These are phyloP conservation scores for Camelus dromedarius DNA, from an alignment of 2,113 vertebrate species.

Conservation along the genomic window DNA sequence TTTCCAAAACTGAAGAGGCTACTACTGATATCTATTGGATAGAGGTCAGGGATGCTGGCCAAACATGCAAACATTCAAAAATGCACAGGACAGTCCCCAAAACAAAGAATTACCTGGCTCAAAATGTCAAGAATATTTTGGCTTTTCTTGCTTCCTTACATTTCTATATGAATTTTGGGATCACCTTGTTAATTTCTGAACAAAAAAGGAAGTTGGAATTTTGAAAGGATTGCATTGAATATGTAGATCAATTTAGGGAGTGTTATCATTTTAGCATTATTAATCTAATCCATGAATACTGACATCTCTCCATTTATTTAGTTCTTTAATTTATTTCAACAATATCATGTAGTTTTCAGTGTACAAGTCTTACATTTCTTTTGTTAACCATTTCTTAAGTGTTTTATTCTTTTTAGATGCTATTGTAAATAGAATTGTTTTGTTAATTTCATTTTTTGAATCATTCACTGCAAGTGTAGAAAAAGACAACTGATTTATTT, in stretches of 20 bases:
- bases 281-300: background rate
- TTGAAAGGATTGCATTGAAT: conserved; percentile 43
- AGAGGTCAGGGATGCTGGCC: background rate
- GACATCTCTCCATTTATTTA: conserved; percentile 22
- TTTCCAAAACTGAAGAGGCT: background rate
- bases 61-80: background rate
- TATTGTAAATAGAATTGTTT: conserved; percentile 5
- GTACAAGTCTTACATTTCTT: conserved; percentile 12
- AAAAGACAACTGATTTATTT: background rate
- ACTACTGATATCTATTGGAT: background rate
- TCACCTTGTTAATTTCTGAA: background rate
- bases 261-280: conserved; percentile 13
- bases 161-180: background rate
- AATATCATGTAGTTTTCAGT: background rate
- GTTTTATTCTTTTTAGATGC: conserved; percentile 33
- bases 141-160: background rate
- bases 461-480: background rate
- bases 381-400: conserved; percentile 3
- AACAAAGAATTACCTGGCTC: background rate
- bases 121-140: background rate
- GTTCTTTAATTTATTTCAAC: conserved; percentile 33
- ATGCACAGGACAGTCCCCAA: background rate
- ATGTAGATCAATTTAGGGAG: background rate
- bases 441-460: conserved; percentile 26
- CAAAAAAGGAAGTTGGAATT: background rate